Base-by-base conservation (phyloP, 1,140 invertebrate genomes). In the Caerostris darwini region DNA sequence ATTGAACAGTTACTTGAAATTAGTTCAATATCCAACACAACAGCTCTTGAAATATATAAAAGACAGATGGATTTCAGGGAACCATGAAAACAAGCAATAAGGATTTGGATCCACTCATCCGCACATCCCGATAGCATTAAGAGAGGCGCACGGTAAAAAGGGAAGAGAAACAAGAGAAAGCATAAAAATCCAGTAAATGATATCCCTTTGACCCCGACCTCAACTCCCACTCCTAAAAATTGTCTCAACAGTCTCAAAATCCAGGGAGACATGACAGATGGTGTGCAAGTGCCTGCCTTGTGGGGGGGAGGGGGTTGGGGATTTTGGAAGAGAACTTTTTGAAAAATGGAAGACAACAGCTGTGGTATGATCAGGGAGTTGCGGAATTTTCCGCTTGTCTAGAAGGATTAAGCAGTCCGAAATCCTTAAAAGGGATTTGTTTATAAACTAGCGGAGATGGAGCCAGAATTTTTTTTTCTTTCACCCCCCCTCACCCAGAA, bases 341-440 rank as follows among this genome's bases (percentile, higher is more conserved):
- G 77, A 91, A 91, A 91, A 91, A 91, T 82, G 71, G 90, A 82
- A 59, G 69, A 57, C 77, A 81, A 91, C 90, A 91, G 90, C 90
- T 91, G 90, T 34, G 71, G 90, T 91, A 53, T 59, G 90, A 91
- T 57, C 57, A 54, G 77, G 86, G 53, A 59, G 59, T 88, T 34
- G 34, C 56, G 90, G 77, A 82, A 91, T 91, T 82, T 91, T 91
- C 90, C 71, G 90, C 90, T 82, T 91, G 90, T 91, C 90, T 85
- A n/a, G 58, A 90, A 90, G 88, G 88, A 90, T 90, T 90, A 90
- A 54, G 53, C 67, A 19, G 50, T 34, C 64, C 19, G 17, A 14
- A 90, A 90, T 90, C 88, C 88, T 14, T 57, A 57, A 90, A 85
- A 77, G 88, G 69, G 88, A 90, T 90, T 90, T 90, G 88, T 90